Evolutionary conservation across 2,888 invertebrate species (phyloP).

Genomic region (Allygus modestus): DNA sequence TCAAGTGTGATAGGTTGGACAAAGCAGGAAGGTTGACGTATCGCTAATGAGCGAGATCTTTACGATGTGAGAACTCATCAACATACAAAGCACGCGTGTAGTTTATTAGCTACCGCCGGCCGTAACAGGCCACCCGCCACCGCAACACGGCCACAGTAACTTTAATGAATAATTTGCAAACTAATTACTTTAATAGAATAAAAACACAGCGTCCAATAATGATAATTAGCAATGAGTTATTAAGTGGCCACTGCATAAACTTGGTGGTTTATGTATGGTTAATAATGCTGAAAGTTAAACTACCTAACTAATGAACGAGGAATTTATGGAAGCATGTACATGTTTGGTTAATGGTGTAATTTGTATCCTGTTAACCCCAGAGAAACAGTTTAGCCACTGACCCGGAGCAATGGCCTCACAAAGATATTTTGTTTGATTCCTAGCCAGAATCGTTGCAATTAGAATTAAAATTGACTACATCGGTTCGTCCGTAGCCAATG

Average conservation of each 20-base stretch:
- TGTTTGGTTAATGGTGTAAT: too few relatives aligned
- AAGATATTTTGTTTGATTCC: too few relatives aligned
- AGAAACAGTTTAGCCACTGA: too few relatives aligned
- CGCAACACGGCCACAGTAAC: background rate
- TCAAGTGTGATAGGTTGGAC: too few relatives aligned
- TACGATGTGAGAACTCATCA: conserved; percentile 35
- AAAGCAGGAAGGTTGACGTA: background rate
- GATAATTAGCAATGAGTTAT: conserved; percentile 14
- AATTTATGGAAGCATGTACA: too few relatives aligned
- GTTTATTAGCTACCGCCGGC: conserved; percentile 8
- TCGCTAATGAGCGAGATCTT: conserved; percentile 14
- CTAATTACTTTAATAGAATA: conserved; percentile 32
- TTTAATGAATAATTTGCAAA: conserved; percentile 10
- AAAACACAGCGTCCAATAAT: conserved; percentile 14
- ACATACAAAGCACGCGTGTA: conserved; percentile 48
- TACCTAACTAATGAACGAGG: background rate
- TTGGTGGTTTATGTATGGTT: background rate
- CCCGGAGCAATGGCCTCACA: too few relatives aligned
- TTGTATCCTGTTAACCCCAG: too few relatives aligned
- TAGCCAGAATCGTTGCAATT: too few relatives aligned
- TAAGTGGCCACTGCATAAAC: background rate
- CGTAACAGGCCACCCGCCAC: background rate
- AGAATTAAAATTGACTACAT: too few relatives aligned
- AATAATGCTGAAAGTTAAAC: background rate
- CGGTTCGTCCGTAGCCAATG: too few relatives aligned